Evolutionary conservation across 2,113 vertebrate genomes (phyloP), one percentile per base, ranked within the genome.

Genomic region (Leptobrachium ailaonicum): DNA sequence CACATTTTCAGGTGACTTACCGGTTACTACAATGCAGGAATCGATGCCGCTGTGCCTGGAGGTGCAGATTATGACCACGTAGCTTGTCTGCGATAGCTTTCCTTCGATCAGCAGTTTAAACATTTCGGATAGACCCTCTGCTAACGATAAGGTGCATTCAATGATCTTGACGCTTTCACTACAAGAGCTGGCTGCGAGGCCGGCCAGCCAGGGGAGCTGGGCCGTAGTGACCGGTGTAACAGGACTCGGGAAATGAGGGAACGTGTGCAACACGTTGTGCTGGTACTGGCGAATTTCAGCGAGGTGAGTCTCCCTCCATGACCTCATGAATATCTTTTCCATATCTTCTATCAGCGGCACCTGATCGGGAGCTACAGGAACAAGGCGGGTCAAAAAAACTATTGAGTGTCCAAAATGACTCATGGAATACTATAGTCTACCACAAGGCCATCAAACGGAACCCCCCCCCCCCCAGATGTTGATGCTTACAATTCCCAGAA

Each of bases 291-390:
- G 92, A 82, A 96, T 95, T 86, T 98, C 96, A 0, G 93, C 94
- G 56, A 98, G 92, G 85, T 98, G 96, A 0, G 96, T 96, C 68
- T 98, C 96, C 0, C 96, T 91, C 98, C 98, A 99, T 0, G 96
- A 98, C 71, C 96, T 94, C 94, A 96, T 96, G 86, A 99, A 96
- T 84, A 98, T 98, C 85, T 97, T 97, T 85, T 98, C 98, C 90
- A 99, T 86, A 84, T 99, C 98, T 82, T 98, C 96, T 83, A 98
- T 96, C 83, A 97, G 86, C 4, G 97, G 98, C 20, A 97, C 95
- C 88, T 98, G 96, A 87, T 98, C 96, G 0, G 96, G 91, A 8
- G 94, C 96, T 99, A 50, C 68, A 76, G 45, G 54, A 66, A 66
- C 41, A 85, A 73, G 20, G 20, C 1, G 20, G 20, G 20, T 32